Evolutionary conservation across 2,888 invertebrate genomes (phyloP), one percentile per base, ranked within the genome.

Genomic region (Linyphia triangularis): DNA sequence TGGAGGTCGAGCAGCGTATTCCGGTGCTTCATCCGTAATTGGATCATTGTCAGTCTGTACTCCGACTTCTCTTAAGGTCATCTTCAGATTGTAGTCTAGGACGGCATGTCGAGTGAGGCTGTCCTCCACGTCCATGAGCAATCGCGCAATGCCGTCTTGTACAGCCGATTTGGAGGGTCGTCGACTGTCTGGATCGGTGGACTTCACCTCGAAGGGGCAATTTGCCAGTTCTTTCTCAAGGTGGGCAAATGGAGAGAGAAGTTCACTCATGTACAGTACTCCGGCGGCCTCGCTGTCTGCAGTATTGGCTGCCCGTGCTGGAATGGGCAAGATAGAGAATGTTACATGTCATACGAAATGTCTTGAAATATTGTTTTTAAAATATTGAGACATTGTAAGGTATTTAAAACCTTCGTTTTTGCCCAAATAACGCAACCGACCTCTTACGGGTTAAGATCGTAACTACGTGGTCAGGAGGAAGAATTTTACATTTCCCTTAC

Each of bases 1-100:
- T 1, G 92, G 92, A 1, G 92, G 91, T 7, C 91, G 83, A n/a
- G 92, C 91, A 1, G 91, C 91, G 72, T 90, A 91, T 69, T 92
- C 91, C 5, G 92, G 91, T 0, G 91, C 90, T 65, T 91, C 91
- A 63, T 91, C 92, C 1, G 91, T 91, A 43, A 91, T 85, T 13
- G 91, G 91, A 69, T 92, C 91, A 82, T 91, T 91, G 69, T 91
- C 91, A 0, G 91, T 91, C 89, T 92, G 91, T 16, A 91, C 90
- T 24, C 90, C 91, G 26, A 90, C 90, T 70, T 91, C 91, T 28
- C 90, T 77, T 75, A 89, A 85, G 26, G 72, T 77, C 7, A 72
- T 59, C 63, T 70, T 82, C 6, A 81, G 30, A 24, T 16, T n/a
- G 24, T 67, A 72, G 28, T 90, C 89, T 19, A 79, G 65, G 22